Conservation (phyloP, 1,140 invertebrate genomes). For the Aricia agestis region DNA sequence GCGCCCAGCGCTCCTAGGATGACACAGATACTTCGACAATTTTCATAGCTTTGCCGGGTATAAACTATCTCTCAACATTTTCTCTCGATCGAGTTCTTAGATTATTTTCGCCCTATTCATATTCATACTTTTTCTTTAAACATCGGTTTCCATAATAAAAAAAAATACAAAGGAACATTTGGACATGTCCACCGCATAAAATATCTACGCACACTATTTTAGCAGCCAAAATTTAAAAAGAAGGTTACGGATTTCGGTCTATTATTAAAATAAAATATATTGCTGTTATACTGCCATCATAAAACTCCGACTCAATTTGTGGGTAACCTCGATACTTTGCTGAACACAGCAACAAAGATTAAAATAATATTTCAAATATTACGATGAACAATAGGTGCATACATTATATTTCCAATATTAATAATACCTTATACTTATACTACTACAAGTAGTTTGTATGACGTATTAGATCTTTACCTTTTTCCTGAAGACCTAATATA, state of each 20-base stretch:
- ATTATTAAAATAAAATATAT: neutral
- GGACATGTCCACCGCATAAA: neutral
- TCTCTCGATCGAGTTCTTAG: neutral
- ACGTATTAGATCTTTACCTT: too few relatives aligned
- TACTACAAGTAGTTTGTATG: too few relatives aligned
- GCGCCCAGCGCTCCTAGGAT: neutral
- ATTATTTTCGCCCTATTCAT: neutral
- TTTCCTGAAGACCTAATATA: too few relatives aligned
- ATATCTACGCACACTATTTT: neutral
- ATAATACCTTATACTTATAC: too few relatives aligned
- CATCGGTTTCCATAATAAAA: neutral
- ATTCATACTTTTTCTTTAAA: neutral
- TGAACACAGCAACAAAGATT: neutral
- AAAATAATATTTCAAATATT: neutral
- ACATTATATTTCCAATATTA: too few relatives aligned
- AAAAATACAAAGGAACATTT: neutral
- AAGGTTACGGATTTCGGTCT: neutral
- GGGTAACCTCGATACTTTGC: neutral
- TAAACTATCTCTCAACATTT: neutral
- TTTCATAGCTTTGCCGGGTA: conserved; percentile 6
- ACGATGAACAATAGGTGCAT: too few relatives aligned
- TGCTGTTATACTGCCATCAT: neutral
- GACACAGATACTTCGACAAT: conserved; percentile 1
- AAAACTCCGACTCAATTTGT: neutral
- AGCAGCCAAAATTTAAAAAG: neutral